Evolutionary conservation across 35 echinoderm and acorn worm species (phyloP).

Genomic region (Apostichopus japonicus): DNA sequence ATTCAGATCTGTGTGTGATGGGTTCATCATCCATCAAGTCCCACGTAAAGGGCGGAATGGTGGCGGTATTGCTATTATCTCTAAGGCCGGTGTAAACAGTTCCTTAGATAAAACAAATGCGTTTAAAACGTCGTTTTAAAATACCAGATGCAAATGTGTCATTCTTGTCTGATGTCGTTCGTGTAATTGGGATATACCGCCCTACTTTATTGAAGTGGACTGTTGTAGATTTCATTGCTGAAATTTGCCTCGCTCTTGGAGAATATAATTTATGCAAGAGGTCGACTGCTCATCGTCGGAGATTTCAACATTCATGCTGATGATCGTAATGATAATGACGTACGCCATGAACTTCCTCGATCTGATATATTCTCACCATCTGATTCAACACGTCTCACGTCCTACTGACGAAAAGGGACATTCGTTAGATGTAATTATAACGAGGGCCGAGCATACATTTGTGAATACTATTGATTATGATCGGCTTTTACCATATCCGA

Average conservation of each 20-base stretch:
- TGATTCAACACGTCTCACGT: slow-evolving; percentile 48
- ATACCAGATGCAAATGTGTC: slow-evolving; percentile 1
- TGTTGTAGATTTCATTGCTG: slow-evolving; percentile 7
- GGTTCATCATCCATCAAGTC: slow-evolving; percentile 16
- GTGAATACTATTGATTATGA: slow-evolving; percentile 16
- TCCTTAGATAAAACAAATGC: neutral
- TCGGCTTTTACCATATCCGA: slow-evolving; percentile 5
- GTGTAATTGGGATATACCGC: slow-evolving; percentile 16
- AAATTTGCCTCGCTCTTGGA: slow-evolving; percentile 38
- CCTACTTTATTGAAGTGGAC: neutral
- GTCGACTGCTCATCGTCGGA: slow-evolving; percentile 50
- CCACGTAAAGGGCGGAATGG: neutral
- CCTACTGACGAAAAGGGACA: slow-evolving; percentile 68
- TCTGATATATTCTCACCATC: slow-evolving; percentile 24
- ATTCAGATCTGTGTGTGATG: slow-evolving; percentile 25
- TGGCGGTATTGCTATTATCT: slow-evolving; percentile 29
- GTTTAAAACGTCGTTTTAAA: neutral
- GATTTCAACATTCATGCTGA: neutral
- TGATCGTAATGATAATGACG: slow-evolving; percentile 34
- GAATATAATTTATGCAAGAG: neutral
- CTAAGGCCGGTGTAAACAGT: neutral
- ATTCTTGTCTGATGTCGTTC: neutral
- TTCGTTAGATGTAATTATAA: slow-evolving; percentile 71
- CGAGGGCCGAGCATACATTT: slow-evolving; percentile 13
- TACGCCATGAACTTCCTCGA: slow-evolving; percentile 45